Conservation (phyloP, 2,888 invertebrate species). For the Watsonalla binaria region DNA sequence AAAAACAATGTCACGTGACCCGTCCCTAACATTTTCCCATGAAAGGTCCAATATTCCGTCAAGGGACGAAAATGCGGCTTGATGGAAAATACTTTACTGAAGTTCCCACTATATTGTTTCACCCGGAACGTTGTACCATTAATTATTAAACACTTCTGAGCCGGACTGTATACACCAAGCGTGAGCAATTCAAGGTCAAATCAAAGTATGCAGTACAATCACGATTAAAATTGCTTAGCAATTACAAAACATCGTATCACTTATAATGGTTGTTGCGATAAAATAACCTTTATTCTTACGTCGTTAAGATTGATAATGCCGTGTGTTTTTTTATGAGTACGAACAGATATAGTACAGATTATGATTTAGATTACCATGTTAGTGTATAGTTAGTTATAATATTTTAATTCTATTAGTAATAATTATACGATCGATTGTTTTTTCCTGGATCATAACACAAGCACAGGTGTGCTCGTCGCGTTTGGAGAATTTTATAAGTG, state of each 20-base stretch:
- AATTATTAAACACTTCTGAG: slow-evolving; percentile 18
- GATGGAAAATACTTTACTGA: too few species aligned
- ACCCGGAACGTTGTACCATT: too few species aligned
- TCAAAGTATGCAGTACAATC: slow-evolving; percentile 64
- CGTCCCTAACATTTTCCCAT: too few species aligned
- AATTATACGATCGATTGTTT: too few species aligned
- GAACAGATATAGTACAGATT: neutral
- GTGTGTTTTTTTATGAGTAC: neutral
- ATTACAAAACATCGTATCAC: slow-evolving; percentile 23
- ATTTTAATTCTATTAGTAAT: neutral
- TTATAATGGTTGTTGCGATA: neutral
- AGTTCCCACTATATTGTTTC: too few species aligned
- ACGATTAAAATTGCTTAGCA: slow-evolving; percentile 36
- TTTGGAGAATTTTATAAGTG: too few species aligned
- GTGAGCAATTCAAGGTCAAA: slow-evolving; percentile 65
- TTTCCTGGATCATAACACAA: too few species aligned
- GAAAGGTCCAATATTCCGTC: too few species aligned
- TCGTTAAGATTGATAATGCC: neutral
- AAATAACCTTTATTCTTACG: neutral
- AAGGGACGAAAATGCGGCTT: too few species aligned
- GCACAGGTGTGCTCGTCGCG: too few species aligned
- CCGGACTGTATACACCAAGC: slow-evolving; percentile 40
- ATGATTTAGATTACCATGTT: neutral
- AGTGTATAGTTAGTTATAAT: neutral
- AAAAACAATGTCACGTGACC: too few species aligned